Evolutionary conservation across 2,888 invertebrate genomes (phyloP).

Genomic region (Eilema depressum): DNA sequence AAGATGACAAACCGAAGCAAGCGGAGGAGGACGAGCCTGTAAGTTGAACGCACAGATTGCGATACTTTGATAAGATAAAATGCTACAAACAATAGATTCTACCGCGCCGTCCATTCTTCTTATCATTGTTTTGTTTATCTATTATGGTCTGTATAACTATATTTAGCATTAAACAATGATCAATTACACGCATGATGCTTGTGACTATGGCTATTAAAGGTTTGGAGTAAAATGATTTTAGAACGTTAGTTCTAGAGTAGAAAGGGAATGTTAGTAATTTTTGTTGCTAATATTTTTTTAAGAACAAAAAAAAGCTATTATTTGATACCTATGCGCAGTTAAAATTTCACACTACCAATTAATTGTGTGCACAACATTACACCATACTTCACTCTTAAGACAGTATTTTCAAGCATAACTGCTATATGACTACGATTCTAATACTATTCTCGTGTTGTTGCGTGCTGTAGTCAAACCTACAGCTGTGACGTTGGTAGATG

Average conservation of each 20-base stretch:
- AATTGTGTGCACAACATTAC: too few relatives aligned
- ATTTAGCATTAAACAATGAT: constrained; percentile 41
- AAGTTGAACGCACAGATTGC: constrained; percentile 60
- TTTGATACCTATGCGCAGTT: too few relatives aligned
- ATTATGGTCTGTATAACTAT: constrained; percentile 40
- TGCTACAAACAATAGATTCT: constrained; percentile 51
- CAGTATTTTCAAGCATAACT: background rate
- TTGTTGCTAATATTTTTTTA: too few relatives aligned
- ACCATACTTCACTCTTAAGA: too few relatives aligned
- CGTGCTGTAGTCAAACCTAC: background rate
- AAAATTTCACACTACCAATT: too few relatives aligned
- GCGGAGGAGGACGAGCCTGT: constrained; percentile 86
- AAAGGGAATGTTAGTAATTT: too few relatives aligned
- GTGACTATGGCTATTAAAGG: constrained; percentile 2
- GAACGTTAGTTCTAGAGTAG: background rate
- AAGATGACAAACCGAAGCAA: constrained; percentile 86
- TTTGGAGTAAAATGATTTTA: background rate
- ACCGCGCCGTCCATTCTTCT: constrained; percentile 43
- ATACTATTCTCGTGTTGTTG: background rate
- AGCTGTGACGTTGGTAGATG: background rate
- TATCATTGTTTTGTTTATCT: constrained; percentile 56
- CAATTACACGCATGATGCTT: constrained; percentile 31
- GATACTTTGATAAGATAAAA: constrained; percentile 58
- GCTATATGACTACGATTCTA: background rate
- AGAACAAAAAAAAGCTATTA: too few relatives aligned